phyloP scores from a whole-genome alignment of 2,113 vertebrate genomes.

The Synodontis membranacea region DNA sequence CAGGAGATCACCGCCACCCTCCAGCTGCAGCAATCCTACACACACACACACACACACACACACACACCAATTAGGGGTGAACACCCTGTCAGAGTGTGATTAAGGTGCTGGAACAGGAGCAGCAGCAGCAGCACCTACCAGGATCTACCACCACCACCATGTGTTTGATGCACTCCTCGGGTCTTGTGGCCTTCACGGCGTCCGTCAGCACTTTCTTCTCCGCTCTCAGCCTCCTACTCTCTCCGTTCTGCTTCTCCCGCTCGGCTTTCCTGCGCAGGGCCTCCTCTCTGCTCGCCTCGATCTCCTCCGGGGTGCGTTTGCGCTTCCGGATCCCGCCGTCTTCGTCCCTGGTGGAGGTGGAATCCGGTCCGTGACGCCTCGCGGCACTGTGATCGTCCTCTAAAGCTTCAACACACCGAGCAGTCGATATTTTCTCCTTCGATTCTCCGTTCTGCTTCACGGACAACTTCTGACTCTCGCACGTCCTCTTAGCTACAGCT shows the following conservation, averaged over 20 bases:
- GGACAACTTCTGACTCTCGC: neutral
- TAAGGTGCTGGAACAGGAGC: neutral
- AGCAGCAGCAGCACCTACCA: constrained; percentile 72
- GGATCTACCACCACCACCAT: constrained; percentile 80
- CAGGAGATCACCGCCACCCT: constrained; percentile 81
- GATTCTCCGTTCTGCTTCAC: neutral
- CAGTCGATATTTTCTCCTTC: neutral
- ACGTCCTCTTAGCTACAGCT: neutral
- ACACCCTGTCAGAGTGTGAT: constrained; percentile 5
- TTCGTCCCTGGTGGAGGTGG: neutral
- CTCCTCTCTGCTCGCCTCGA: constrained; percentile 57
- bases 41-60: constrained; percentile 49
- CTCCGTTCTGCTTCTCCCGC: constrained; percentile 58
- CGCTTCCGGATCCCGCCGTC: constrained; percentile 45
- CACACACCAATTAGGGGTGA: constrained; percentile 44
- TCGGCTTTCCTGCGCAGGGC: constrained; percentile 48
- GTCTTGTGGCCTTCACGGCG: constrained; percentile 75
- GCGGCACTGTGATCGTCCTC: neutral
- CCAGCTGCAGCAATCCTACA: constrained; percentile 82
- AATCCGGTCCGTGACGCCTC: neutral
- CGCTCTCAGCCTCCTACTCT: constrained; percentile 67
- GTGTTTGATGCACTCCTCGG: constrained; percentile 83
- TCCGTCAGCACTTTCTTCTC: constrained; percentile 65
- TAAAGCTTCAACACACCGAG: too few species aligned
- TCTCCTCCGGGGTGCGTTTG: constrained; percentile 60